Evolutionary conservation across 1,140 invertebrate species (phyloP).

Genomic region (Zaprionus nigranus): DNA sequence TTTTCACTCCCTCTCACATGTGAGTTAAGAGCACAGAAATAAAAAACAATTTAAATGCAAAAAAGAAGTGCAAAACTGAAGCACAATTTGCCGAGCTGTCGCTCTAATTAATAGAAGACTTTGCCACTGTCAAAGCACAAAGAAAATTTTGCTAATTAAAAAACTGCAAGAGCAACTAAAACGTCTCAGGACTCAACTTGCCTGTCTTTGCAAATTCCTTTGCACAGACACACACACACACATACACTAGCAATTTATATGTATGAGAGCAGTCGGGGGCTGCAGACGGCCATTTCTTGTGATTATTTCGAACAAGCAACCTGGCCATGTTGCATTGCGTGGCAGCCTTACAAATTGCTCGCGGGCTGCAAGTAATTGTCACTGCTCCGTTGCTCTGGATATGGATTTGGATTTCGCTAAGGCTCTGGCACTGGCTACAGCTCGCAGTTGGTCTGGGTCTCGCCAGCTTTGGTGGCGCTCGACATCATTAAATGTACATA

Average conservation of each 20-base stretch:
- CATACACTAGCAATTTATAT: constrained; percentile 6
- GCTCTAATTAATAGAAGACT: constrained; percentile 77
- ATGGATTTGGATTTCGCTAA: constrained; percentile 46
- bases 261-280: constrained; percentile 5
- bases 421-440: constrained; percentile 33
- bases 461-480: constrained; percentile 34
- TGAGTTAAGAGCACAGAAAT: not conserved
- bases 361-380: constrained; percentile 80
- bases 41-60: constrained; percentile 9
- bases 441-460: constrained; percentile 24
- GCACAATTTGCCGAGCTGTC: constrained; percentile 51
- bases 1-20: constrained; percentile 14
- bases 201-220: constrained; percentile 29
- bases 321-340: constrained; percentile 59
- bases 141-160: constrained; percentile 79
- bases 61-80: constrained; percentile 6
- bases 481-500: constrained; percentile 80
- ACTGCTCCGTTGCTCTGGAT: constrained; percentile 63
- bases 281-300: constrained; percentile 64
- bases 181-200: constrained; percentile 42
- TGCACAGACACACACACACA: not conserved
- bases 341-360: constrained; percentile 69
- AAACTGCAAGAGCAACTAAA: constrained; percentile 53
- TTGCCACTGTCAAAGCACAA: constrained; percentile 70
- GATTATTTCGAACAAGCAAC: constrained; percentile 76